These are phyloP conservation scores for Marisa cornuarietis DNA, from an alignment of 1,140 invertebrate genomes.

Conservation along the genomic window DNA sequence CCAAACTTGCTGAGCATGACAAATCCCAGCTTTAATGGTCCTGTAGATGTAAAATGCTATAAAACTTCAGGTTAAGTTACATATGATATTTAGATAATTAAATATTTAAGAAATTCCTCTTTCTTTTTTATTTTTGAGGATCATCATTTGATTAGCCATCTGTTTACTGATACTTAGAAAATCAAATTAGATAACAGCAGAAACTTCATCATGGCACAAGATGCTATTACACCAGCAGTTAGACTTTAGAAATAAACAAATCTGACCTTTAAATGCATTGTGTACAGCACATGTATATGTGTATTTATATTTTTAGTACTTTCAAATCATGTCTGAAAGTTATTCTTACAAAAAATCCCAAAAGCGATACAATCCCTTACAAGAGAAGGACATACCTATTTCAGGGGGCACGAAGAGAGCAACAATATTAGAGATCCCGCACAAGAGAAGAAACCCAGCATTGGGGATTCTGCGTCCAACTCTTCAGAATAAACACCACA, in stretches of 20 bases:
- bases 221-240: background rate
- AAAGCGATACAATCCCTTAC: too few relatives aligned
- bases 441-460: conserved; percentile 52
- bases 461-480: conserved; percentile 51
- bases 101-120: background rate
- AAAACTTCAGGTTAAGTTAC: background rate
- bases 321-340: too few relatives aligned
- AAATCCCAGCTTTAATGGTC: conserved; percentile 73
- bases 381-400: background rate
- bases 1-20: conserved; percentile 85
- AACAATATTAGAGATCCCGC: conserved; percentile 50
- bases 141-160: too few relatives aligned
- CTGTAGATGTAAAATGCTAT: conserved; percentile 61
- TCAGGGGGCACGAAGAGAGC: conserved; percentile 41
- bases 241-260: too few relatives aligned
- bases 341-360: too few relatives aligned
- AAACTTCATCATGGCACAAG: too few relatives aligned
- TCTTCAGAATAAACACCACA: conserved; percentile 30
- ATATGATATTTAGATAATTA: background rate
- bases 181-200: too few relatives aligned
- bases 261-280: too few relatives aligned
- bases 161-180: too few relatives aligned
- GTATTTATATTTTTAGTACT: too few relatives aligned
- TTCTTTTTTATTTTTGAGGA: too few relatives aligned
- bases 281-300: too few relatives aligned